Evolutionary conservation across 2,888 invertebrate species (phyloP).

Genomic region (Drosophila emarginata): DNA sequence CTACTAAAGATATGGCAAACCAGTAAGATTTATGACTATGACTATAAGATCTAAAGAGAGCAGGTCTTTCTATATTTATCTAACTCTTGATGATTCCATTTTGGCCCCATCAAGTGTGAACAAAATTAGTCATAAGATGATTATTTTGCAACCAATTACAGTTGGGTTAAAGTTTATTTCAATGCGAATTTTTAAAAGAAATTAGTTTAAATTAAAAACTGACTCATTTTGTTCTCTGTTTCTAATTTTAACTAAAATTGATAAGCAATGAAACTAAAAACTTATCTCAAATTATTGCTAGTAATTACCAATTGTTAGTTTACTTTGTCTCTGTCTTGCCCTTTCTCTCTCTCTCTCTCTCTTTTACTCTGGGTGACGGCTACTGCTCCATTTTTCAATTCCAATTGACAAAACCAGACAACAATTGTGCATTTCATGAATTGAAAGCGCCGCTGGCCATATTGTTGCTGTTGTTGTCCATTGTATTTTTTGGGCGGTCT

Average conservation of each 20-base stretch:
- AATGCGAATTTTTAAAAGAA: not conserved
- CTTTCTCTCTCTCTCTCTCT: constrained; percentile 25
- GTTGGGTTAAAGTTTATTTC: too few relatives aligned
- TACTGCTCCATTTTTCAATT: constrained; percentile 9
- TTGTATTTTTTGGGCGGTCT: constrained; percentile 48
- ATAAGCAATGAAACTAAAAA: not conserved
- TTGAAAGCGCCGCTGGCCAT: constrained; percentile 52
- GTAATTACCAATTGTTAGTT: constrained; percentile 46
- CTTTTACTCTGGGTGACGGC: constrained; percentile 6
- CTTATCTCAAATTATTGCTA: constrained; percentile 37
- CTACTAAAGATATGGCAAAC: constrained; percentile 29
- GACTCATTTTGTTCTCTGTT: not conserved
- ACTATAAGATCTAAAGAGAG: not conserved
- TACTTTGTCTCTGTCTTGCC: constrained; percentile 9
- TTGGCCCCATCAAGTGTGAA: not conserved
- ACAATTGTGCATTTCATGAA: constrained; percentile 76
- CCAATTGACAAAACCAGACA: constrained; percentile 59
- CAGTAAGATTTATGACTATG: constrained; percentile 16
- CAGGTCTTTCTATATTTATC: not conserved
- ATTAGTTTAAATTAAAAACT: not conserved
- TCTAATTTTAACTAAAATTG: not conserved
- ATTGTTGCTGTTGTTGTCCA: constrained; percentile 44
- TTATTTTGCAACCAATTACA: not conserved
- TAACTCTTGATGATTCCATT: constrained; percentile 4
- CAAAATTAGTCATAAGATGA: not conserved